phyloP scores from a whole-genome alignment of 2,888 invertebrate genomes.

The Apodemia zela region DNA sequence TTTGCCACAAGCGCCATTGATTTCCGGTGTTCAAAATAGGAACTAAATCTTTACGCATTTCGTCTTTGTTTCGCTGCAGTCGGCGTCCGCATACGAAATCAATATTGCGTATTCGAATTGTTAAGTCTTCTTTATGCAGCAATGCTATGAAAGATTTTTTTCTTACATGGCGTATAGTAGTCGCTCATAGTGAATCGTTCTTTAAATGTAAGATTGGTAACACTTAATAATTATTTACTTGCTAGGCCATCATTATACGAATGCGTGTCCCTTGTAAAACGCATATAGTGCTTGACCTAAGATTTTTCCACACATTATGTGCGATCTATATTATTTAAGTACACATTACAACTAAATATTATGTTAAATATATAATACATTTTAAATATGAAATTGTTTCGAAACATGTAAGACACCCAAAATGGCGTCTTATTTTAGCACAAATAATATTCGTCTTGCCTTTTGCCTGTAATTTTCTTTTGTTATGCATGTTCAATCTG shows the following conservation, averaged over 20 bases:
- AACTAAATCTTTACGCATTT: conserved; percentile 56
- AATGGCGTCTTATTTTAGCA: conserved; percentile 45
- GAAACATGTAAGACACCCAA: conserved; percentile 34
- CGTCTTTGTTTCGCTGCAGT: conserved; percentile 62
- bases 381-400: conserved; percentile 23
- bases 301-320: conserved; percentile 14
- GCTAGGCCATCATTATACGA: conserved; percentile 61
- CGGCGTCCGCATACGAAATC: conserved; percentile 68
- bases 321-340: conserved; percentile 7
- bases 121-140: conserved; percentile 74
- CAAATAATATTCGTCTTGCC: conserved; percentile 2
- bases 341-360: conserved; percentile 12
- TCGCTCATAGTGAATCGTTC: conserved; percentile 80
- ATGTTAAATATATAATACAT: conserved; percentile 17
- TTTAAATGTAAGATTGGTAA: conserved; percentile 81
- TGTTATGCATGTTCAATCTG: conserved; percentile 11
- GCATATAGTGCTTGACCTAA: conserved; percentile 63
- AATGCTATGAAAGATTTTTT: conserved; percentile 77
- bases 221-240: conserved; percentile 74
- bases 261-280: conserved; percentile 62
- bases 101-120: conserved; percentile 73
- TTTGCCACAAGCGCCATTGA: conserved; percentile 45
- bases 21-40: conserved; percentile 44
- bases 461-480: conserved; percentile 16
- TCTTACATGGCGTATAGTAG: conserved; percentile 79